A percentile compares a stretch with the other conserved stretches of the same genome.
Conservation (phyloP, 2,113 vertebrate genomes). For the human (Homo sapiens) region DNA sequence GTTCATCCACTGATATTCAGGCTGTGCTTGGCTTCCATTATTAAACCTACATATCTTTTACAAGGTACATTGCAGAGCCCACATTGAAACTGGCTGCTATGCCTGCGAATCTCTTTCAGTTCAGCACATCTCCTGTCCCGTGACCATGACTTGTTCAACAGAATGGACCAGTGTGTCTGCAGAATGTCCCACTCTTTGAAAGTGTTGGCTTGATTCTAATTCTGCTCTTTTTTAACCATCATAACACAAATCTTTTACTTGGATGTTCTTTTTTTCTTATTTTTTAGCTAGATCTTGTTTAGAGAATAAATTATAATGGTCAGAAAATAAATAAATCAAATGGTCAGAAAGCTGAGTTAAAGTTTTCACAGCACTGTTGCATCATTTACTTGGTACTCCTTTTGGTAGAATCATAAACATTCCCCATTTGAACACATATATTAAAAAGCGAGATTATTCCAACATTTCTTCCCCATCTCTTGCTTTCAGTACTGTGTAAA, state of each 20-base stretch:
- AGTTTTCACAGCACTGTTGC: accelerated
- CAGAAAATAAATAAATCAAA: background rate
- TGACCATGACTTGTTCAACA: background rate
- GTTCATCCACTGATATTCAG: background rate
- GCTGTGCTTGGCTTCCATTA: background rate
- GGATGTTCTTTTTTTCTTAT: background rate
- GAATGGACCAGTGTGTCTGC: background rate
- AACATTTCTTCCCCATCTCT: background rate
- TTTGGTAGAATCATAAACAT: background rate
- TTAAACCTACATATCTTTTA: background rate
- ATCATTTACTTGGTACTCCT: accelerated
- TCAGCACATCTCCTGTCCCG: background rate
- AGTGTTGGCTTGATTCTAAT: background rate
- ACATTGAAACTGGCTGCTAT: background rate
- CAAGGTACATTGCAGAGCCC: background rate
- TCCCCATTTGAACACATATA: too few relatives aligned
- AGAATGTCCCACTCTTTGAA: background rate
- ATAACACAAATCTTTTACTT: background rate
- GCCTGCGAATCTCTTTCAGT: background rate
- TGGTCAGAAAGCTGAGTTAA: background rate
- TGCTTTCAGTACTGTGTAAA: background rate
- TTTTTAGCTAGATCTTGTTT: background rate
- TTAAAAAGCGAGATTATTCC: background rate
- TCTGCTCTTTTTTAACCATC: background rate
- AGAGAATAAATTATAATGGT: background rate